Conservation (phyloP, 2,113 vertebrate species). For the Hemiscyllium ocellatum region DNA sequence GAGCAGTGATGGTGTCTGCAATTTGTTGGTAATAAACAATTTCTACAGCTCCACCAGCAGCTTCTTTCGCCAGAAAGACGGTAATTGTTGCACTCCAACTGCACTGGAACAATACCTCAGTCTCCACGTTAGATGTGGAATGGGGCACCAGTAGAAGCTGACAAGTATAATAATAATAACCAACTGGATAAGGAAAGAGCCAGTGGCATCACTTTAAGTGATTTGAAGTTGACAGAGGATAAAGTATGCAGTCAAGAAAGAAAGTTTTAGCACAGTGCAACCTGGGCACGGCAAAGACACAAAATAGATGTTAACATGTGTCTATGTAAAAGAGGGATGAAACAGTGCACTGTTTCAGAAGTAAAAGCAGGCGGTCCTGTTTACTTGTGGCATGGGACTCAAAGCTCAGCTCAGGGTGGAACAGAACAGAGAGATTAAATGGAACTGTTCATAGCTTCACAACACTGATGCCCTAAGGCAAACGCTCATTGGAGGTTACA, state of each 20-base stretch:
- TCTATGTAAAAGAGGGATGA: not conserved
- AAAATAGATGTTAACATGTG: not conserved
- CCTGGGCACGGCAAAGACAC: not conserved
- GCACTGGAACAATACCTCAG: not conserved
- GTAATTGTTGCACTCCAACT: not conserved
- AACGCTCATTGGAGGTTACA: not conserved
- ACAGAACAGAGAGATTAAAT: not conserved
- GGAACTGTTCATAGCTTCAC: not conserved
- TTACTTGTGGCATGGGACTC: not conserved
- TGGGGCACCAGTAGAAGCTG: not conserved
- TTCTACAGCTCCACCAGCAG: no score
- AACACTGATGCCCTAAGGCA: not conserved
- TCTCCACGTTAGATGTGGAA: not conserved
- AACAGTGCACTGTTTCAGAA: not conserved
- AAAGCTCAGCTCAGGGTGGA: not conserved
- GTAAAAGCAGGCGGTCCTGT: not conserved
- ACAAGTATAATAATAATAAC: not conserved
- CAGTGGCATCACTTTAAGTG: not conserved
- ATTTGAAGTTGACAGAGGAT: not conserved
- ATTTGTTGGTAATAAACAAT: not conserved
- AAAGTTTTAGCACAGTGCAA: not conserved
- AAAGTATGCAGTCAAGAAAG: not conserved
- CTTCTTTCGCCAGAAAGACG: not conserved
- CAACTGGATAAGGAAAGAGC: no score
- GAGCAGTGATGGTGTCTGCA: not conserved